Evolutionary conservation across 2,888 invertebrate species (phyloP).

Genomic region (Sepiola atlantica): DNA sequence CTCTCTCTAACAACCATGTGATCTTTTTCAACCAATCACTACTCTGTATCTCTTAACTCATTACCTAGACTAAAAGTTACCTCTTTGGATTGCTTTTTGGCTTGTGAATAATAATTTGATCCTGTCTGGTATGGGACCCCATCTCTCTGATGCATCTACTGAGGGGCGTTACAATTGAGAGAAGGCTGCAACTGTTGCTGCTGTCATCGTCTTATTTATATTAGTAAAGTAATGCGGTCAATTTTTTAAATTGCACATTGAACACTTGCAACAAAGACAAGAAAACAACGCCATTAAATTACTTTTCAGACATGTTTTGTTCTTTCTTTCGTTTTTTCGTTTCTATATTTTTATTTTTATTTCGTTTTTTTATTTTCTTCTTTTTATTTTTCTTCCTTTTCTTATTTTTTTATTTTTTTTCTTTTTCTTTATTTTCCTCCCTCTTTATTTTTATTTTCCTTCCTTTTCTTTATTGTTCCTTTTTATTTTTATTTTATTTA

Average conservation of each 20-base stretch:
- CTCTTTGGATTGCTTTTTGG: too few relatives aligned
- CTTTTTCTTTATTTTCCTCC: not conserved
- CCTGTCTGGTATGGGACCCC: not conserved
- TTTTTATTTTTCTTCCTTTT: not conserved
- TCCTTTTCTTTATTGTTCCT: not conserved
- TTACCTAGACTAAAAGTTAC: too few relatives aligned
- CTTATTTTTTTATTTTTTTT: not conserved
- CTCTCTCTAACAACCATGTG: too few relatives aligned
- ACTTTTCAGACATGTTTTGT: not conserved
- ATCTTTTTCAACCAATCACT: too few relatives aligned
- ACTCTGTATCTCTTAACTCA: too few relatives aligned
- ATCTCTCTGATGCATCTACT: not conserved
- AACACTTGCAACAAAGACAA: not conserved
- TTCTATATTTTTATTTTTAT: not conserved
- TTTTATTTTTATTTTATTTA: too few relatives aligned
- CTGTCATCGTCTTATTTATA: not conserved
- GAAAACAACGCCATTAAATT: not conserved
- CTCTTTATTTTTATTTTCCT: not conserved
- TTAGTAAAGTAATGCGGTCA: not conserved
- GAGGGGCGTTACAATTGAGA: not conserved
- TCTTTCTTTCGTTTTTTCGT: too few relatives aligned
- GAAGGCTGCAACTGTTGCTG: not conserved
- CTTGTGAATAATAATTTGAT: too few relatives aligned
- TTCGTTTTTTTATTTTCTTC: not conserved
- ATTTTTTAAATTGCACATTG: not conserved